Evolutionary conservation across 2,888 invertebrate species (phyloP), one percentile per base, ranked within the genome.

Genomic region (Eustalomyia histrio): DNA sequence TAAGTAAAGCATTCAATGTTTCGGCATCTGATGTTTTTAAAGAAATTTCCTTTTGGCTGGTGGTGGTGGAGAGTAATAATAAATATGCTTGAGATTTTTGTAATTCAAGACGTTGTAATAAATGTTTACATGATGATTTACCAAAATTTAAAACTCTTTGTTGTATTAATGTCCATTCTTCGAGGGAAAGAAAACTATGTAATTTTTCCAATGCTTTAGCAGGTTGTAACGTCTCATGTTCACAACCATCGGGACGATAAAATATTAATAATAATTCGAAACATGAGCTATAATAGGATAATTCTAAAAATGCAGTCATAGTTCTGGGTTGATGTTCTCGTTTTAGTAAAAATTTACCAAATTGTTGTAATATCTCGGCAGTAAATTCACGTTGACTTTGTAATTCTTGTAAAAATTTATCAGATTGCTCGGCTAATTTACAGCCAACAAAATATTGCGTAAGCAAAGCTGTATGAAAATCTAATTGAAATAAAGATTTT

Each of bases 111-210:
- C 87, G 86, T 82, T 90, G 87, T 29, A 88, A 82, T 2, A 87
- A 87, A 58, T 84, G 85, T 16, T 90, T 90, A 57, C 89, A 89
- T 6, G 84, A 81, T 3, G 83, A 83, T 63, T 89, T 88, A 14
- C 90, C 91, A 73, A 90, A 90, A 43, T 90, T 91, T 9, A 89
- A 85, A 33, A 91, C 88, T n/a, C 90, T 85, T 76, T 90, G 89
- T 43, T 88, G 87, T 10, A 91, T 86, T 53, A 89, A 76, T 2
- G 85, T 83, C 90, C 90, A 91, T 71, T 90, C 89, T 5, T 87
- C 86, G 8, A 74, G 58, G 0, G 86, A 80, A 2, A 91, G 83
- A 58, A 88, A 90, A 0, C 84, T 78, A 52, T 88, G 87, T 2
- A 88, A 63, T 8, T 83, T 81, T 35, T 84, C 82, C 1, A 79